Evolutionary conservation across 2,113 vertebrate species (phyloP).

Genomic region (Glareola pratincola): DNA sequence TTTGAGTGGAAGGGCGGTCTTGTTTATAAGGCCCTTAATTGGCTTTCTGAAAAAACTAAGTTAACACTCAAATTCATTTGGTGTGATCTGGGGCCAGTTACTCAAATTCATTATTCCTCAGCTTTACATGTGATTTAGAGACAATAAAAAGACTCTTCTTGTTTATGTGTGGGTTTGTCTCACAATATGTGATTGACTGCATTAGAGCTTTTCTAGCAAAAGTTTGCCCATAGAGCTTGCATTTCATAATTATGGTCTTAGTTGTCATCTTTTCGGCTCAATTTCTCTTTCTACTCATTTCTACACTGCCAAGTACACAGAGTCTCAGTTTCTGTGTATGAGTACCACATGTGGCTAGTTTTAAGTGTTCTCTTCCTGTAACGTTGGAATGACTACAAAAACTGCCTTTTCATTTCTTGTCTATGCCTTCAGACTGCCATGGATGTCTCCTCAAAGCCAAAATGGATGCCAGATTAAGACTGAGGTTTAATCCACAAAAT

Average conservation of each 20-base stretch:
- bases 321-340: background rate
- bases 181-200: background rate
- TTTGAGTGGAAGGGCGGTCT: background rate
- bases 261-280: background rate
- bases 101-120: background rate
- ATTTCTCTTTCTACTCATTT: conserved; percentile 25
- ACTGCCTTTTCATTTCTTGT: background rate
- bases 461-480: background rate
- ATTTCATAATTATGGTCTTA: background rate
- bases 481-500: conserved; percentile 15
- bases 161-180: background rate
- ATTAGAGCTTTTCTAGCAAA: background rate
- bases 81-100: background rate
- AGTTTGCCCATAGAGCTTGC: background rate
- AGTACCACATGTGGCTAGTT: background rate
- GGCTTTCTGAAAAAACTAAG: background rate
- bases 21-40: background rate
- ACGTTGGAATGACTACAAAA: background rate
- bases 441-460: background rate
- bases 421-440: background rate
- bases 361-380: conserved; percentile 1
- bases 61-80: background rate
- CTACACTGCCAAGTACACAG: background rate
- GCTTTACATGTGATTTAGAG: background rate
- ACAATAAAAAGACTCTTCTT: background rate